Base-by-base conservation (phyloP, 1,140 invertebrate species). In the Bombus consobrinus region DNA sequence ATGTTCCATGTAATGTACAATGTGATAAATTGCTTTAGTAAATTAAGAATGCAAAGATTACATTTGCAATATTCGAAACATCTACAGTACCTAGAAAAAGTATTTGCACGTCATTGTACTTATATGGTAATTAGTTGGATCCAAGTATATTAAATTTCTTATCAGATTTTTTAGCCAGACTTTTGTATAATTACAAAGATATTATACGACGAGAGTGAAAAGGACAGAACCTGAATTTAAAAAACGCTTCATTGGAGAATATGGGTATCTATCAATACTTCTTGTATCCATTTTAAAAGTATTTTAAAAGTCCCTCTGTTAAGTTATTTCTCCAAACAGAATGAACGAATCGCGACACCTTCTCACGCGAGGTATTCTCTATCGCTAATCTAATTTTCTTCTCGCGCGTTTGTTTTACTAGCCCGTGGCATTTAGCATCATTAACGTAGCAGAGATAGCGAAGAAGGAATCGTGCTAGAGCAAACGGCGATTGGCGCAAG, bases 381-480 rank as follows among this genome's bases (percentile, higher is more conserved):
- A n/a, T 37, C 32, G 73, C 5, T 41, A 34, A 47, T 75, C 32
- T 28, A 57, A 76, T 76, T 28, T 68, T 32, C 62, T 32, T 37
- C 18, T 37, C 41, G 34, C 41, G 12, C 9, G 13, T n/a, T 39
- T 47, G 32, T 68, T 71, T 81, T 39, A 18, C 18, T 28, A 8
- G 4, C 22, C 28, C 12, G 43, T 1, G 3, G 43, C n/a, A 32
- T 66, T 68, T 39, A 43, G 28, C 34, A 47, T 57, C 73, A 57
- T 84, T 84, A 79, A 84, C 39, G 69, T 32, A 71, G 32, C 28
- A 25, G 68, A 18, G 68, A 34, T 37, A 32, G 12, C 12, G 12
- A 39, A n/a, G 59, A 53, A 41, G 22, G 13, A 39, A 81, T 59
- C 34, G 43, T 43, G 47, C 37, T 53, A 18, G 47, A 53, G 18